Percentiles rank a stretch among this genome's conserved stretches.
Conservation (phyloP, 2,113 vertebrate genomes). For the Scytalopus superciliaris region DNA sequence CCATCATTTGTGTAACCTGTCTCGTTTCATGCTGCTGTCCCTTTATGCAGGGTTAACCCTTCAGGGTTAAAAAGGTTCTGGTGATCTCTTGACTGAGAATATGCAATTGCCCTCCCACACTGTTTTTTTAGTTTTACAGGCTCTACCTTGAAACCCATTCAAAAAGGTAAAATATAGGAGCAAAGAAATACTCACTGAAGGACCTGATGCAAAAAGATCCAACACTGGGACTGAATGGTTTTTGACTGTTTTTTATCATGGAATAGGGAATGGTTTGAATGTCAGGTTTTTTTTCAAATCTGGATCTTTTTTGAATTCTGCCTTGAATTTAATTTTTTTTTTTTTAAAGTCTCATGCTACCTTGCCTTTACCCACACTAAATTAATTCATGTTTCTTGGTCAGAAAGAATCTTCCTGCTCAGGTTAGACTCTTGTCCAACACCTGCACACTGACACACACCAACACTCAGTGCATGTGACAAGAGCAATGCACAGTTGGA, state of each 20-base stretch:
- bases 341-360: not conserved
- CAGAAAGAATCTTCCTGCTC: not conserved
- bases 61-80: not conserved
- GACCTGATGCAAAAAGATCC: not conserved
- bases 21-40: not conserved
- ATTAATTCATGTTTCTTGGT: not conserved
- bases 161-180: not conserved
- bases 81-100: not conserved
- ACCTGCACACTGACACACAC: not conserved
- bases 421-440: not conserved
- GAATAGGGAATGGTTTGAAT: not conserved
- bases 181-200: not conserved
- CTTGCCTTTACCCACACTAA: not conserved
- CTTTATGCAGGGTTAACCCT: not conserved
- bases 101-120: not conserved
- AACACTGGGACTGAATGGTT: not conserved
- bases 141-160: not conserved
- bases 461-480: not conserved
- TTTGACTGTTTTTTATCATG: not conserved
- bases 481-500: not conserved
- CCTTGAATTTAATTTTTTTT: not conserved
- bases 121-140: not conserved
- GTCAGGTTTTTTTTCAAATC: not conserved
- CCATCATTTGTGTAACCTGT: not conserved
- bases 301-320: not conserved